phyloP scores from a whole-genome alignment of 2,113 vertebrate species.

The Chascanopsetta lugubris region DNA sequence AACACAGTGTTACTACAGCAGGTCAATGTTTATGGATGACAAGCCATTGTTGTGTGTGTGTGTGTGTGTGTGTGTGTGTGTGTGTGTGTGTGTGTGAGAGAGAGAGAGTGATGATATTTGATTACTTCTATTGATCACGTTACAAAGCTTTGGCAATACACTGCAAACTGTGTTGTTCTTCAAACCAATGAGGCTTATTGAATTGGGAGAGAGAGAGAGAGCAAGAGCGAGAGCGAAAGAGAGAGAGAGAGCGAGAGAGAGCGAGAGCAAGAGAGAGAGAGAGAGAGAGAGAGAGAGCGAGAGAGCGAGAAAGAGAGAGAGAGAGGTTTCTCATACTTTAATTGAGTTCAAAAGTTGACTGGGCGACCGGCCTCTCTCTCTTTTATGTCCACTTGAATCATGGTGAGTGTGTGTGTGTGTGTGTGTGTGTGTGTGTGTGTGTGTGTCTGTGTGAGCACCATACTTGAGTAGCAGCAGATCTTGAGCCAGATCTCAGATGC shows the following conservation, averaged over 20 bases:
- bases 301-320: neutral
- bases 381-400: conserved; percentile 79
- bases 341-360: conserved; percentile 81
- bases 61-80: neutral
- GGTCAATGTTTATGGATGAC: too few species aligned
- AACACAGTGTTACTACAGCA: too few species aligned
- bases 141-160: conserved; percentile 7
- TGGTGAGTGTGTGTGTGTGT: conserved; percentile 42
- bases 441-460: conserved; percentile 28
- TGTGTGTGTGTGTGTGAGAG: neutral
- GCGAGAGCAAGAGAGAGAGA: neutral
- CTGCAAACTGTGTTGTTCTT: conserved; percentile 28
- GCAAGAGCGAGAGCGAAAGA: conserved; percentile 13
- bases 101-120: conserved; percentile 3
- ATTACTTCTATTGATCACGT: conserved; percentile 25
- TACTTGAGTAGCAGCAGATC: conserved; percentile 71
- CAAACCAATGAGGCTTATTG: conserved; percentile 20
- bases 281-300: conserved; percentile 25
- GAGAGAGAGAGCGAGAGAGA: conserved; percentile 20
- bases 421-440: conserved; percentile 52
- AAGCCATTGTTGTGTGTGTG: neutral
- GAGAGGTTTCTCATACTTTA: conserved; percentile 2
- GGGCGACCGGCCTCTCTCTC: conserved; percentile 53
- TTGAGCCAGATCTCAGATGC: conserved; percentile 69
- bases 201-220: conserved; percentile 10